These are phyloP conservation scores for Geopemphigus sp. DNA, from an alignment of 1,140 invertebrate genomes.

Conservation along the genomic window DNA sequence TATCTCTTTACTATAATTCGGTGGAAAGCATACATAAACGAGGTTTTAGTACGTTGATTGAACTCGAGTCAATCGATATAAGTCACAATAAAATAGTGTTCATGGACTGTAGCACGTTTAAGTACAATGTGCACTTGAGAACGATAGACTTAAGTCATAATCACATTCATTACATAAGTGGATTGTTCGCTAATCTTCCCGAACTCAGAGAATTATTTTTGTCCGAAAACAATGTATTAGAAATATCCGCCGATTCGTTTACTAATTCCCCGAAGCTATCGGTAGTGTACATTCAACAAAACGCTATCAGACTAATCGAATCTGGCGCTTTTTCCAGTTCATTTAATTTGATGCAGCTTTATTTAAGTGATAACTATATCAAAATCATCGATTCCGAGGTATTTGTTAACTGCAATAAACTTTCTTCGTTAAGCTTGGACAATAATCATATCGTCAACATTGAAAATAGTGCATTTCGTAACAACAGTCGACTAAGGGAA, in stretches of 20 bases:
- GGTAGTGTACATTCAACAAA: conserved; percentile 83
- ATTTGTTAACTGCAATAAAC: conserved; percentile 69
- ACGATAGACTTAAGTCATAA: conserved; percentile 85
- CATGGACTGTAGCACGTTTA: conserved; percentile 70
- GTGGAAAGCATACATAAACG: conserved; percentile 75
- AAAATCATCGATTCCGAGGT: conserved; percentile 70
- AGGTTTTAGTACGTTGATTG: conserved; percentile 69
- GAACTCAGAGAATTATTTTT: conserved; percentile 77
- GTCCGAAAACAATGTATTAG: conserved; percentile 86
- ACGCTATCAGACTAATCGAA: conserved; percentile 77
- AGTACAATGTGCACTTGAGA: conserved; percentile 69
- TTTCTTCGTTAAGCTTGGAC: conserved; percentile 83
- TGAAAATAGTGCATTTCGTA: conserved; percentile 74
- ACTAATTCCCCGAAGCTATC: conserved; percentile 71
- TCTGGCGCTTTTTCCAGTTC: conserved; percentile 70
- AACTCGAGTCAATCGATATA: conserved; percentile 80
- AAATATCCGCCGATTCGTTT: conserved; percentile 78
- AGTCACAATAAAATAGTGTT: conserved; percentile 82
- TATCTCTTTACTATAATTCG: conserved; percentile 80
- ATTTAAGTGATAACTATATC: conserved; percentile 84
- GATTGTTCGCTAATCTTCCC: conserved; percentile 74
- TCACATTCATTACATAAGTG: conserved; percentile 79
- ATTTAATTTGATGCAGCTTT: conserved; percentile 74
- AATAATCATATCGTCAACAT: conserved; percentile 83
- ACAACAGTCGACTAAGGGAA: conserved; percentile 71